Conservation (phyloP, 2,113 vertebrate species). For the Dolichallabes microphthalmus region DNA sequence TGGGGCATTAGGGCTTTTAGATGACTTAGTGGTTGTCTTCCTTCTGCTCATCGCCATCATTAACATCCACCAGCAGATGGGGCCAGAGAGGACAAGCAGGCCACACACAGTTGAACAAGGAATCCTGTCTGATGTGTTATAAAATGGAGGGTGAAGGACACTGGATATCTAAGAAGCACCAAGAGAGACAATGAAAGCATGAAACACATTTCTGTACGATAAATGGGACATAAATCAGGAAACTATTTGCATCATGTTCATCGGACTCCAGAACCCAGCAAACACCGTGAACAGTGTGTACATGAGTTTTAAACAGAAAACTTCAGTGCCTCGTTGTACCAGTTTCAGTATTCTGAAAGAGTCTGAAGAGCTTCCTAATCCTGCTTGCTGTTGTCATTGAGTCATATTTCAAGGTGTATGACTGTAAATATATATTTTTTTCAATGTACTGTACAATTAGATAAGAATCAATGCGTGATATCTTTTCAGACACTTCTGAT, state of each 20-base stretch:
- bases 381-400: background rate
- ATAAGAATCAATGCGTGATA: background rate
- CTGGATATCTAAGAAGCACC: background rate
- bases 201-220: background rate
- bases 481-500: background rate
- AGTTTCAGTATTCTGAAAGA: background rate
- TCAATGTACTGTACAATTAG: background rate
- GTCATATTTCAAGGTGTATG: background rate
- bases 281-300: background rate
- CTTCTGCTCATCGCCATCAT: slow-evolving; percentile 78
- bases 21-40: slow-evolving; percentile 75
- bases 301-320: background rate
- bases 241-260: background rate
- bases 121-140: slow-evolving; percentile 56
- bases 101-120: slow-evolving; percentile 45
- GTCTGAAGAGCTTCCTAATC: no score
- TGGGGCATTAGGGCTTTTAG: slow-evolving; percentile 70
- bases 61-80: slow-evolving; percentile 78
- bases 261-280: background rate
- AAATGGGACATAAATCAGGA: background rate
- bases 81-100: slow-evolving; percentile 59
- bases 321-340: background rate
- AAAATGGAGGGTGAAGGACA: slow-evolving; percentile 41
- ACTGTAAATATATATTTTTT: slow-evolving; percentile 1
- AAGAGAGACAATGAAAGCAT: background rate